Conservation (phyloP, 2,888 invertebrate species). For the Zootermopsis nevadensis region DNA sequence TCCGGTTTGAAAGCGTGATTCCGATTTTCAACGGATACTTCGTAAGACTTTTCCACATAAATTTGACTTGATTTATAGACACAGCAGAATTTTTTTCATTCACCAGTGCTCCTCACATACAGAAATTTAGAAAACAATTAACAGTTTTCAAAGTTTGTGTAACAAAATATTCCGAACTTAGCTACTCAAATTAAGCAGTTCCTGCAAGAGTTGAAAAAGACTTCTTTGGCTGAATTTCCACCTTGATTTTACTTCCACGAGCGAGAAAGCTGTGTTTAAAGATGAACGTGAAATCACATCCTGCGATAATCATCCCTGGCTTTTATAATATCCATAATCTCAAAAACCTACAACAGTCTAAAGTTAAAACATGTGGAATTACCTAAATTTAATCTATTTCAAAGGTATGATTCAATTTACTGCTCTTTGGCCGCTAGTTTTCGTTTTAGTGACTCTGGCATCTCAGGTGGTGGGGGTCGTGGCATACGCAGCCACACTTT, state of each 20-base stretch:
- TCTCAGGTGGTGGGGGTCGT: conserved; percentile 94
- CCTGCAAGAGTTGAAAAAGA: no score
- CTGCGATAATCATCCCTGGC: neutral
- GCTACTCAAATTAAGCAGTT: neutral
- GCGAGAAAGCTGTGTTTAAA: no score
- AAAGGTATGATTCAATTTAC: conserved; percentile 20
- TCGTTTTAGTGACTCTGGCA: conserved; percentile 91
- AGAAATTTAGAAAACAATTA: no score
- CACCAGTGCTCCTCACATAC: no score
- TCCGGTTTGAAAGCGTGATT: neutral
- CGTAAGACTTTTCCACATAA: no score
- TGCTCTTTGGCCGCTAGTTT: conserved; percentile 65
- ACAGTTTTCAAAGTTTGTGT: no score
- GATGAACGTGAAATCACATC: neutral
- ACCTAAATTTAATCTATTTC: conserved; percentile 6
- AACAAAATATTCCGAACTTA: neutral
- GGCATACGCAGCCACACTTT: conserved; percentile 88
- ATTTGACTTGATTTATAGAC: no score
- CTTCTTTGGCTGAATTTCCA: no score
- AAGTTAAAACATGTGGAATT: conserved; percentile 26
- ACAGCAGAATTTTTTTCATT: no score
- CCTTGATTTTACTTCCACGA: no score
- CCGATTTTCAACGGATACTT: neutral
- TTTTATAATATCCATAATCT: neutral
- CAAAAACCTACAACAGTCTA: conserved; percentile 19